A percentile compares a stretch with the other conserved stretches of the same genome.
Conservation (phyloP, 2,888 invertebrate genomes). For the Eristalinus sepulchralis region DNA sequence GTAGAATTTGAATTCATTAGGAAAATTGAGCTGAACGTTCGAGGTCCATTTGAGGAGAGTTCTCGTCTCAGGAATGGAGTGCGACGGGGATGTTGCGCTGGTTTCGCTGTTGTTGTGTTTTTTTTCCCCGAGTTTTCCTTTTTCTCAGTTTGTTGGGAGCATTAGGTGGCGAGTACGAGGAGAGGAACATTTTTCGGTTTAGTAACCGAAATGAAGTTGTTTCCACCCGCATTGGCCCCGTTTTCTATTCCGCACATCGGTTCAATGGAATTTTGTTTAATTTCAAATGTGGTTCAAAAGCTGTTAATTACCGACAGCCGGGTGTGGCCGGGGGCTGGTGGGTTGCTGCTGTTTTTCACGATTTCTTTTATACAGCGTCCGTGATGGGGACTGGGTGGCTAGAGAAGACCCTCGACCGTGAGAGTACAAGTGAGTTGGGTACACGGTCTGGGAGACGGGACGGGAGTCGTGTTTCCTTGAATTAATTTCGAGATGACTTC, state of each 20-base stretch:
- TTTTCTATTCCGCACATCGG: constrained; percentile 54
- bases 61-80: neutral
- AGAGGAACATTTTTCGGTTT: constrained; percentile 41
- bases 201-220: constrained; percentile 66
- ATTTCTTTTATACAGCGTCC: constrained; percentile 9
- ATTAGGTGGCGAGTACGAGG: constrained; percentile 36
- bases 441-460: neutral
- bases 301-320: constrained; percentile 63
- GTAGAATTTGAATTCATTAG: constrained; percentile 58
- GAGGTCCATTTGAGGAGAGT: constrained; percentile 31
- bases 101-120: neutral
- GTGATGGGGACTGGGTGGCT: neutral
- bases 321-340: neutral
- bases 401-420: neutral
- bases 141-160: neutral
- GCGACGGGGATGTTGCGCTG: neutral
- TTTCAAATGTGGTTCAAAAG: constrained; percentile 69
- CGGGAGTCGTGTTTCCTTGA: constrained; percentile 44
- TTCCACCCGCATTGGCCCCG: constrained; percentile 51
- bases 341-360: constrained; percentile 37
- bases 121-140: neutral
- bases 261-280: constrained; percentile 68
- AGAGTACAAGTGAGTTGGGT: constrained; percentile 3
- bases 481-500: constrained; percentile 56
- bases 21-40: constrained; percentile 32